These are phyloP conservation scores for Horisme vitalbata DNA, from an alignment of 2,888 invertebrate species.

Conservation along the genomic window DNA sequence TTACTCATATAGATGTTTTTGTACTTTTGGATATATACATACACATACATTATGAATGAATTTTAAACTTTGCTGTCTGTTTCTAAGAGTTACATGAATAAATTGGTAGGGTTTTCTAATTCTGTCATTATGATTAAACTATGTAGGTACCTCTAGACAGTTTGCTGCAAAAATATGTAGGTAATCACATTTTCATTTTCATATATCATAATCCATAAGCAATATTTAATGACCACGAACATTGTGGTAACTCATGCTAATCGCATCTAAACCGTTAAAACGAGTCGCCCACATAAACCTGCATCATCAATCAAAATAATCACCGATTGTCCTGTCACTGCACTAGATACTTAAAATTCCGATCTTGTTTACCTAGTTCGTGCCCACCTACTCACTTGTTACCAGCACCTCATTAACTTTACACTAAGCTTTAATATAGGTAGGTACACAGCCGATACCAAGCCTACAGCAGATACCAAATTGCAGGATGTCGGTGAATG, in stretches of 20 bases:
- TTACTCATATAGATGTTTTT: no score
- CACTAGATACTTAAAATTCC: conserved; percentile 29
- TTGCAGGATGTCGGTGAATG: no score
- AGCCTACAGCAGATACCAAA: no score
- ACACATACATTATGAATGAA: no score
- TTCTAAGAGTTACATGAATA: no score
- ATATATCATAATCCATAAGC: conserved; percentile 10
- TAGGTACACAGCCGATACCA: no score
- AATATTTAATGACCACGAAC: conserved; percentile 16
- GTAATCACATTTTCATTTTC: conserved; percentile 4
- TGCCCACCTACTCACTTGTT: not conserved
- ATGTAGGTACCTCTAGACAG: not conserved
- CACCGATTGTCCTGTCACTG: conserved; percentile 62
- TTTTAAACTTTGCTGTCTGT: no score
- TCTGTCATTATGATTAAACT: no score
- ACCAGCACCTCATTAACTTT: no score
- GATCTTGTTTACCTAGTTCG: conserved; percentile 7
- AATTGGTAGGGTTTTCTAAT: no score
- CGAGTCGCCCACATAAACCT: conserved; percentile 46
- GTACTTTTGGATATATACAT: no score
- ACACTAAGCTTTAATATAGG: no score
- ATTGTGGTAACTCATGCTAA: conserved; percentile 25
- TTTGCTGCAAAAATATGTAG: conserved; percentile 4
- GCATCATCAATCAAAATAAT: conserved; percentile 68
- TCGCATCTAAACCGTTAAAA: conserved; percentile 40